Evolutionary conservation across 1,140 invertebrate genomes (phyloP), one percentile per base, ranked within the genome.

Genomic region (Cylas formicarius): DNA sequence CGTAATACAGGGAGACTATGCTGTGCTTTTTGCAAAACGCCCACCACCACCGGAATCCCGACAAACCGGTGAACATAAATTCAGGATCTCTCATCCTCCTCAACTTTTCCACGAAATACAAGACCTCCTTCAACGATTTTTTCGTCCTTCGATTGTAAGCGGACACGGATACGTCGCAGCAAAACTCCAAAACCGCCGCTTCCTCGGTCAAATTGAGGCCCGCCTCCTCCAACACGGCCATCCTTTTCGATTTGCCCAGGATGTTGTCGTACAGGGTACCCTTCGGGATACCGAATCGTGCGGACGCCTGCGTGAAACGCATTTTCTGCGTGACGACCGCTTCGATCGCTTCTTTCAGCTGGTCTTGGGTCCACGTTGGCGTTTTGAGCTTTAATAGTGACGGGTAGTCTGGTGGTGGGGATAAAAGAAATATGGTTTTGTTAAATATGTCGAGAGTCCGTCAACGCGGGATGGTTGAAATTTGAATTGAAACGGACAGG

Each of bases 261-360:
- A 85, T 84, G 63, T 84, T 85, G 68, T 84, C 81, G 68, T 84
- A 85, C 10, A 85, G 70, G 2, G 82, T 85, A 13, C 81, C 81
- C 65, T 85, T 85, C 1, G 82, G 82, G 60, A 85, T 83, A 40
- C 79, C 77, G 65, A 76, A 85, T 45, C 75, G 70, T 3, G 76
- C 72, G 2, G 81, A 76, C 0, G 81, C 82, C 60, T 83, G 80
- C 6, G 82, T 83, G 66, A 85, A 85, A 28, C 81, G 75, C 80
- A 85, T 82, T 62, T 74, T 74, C 64, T 84, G 81, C 11, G 74
- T 81, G 43, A 84, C 79, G 24, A 85, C 81, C 1, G 81, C 81
- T 49, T 81, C 75, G 50, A 84, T 84, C 19, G 81, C 82, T 56
- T 84, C 78, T 63, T 82, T 78, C 8, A 84, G 75, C 62, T 84